Conservation (phyloP, 1,140 invertebrate species). For the Apolygus lucorum region DNA sequence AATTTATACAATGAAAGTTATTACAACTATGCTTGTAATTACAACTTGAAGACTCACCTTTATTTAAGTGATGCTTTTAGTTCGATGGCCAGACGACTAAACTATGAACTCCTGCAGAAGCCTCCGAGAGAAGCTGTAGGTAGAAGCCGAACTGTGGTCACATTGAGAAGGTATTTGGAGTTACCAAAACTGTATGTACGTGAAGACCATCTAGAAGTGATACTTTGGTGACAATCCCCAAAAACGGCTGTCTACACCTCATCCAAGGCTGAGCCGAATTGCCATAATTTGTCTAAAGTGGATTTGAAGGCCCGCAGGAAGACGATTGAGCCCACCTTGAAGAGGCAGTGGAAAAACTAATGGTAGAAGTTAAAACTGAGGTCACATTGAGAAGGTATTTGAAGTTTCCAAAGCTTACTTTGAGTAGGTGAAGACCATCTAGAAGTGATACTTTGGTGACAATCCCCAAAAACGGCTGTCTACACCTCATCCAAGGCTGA, state of each 20-base stretch:
- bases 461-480: too few relatives aligned
- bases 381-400: neutral
- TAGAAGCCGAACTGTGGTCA: neutral
- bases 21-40: neutral
- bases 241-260: too few relatives aligned
- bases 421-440: neutral
- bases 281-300: neutral
- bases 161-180: neutral
- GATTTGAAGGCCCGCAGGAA: neutral
- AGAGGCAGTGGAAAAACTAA: neutral
- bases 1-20: neutral
- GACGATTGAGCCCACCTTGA: neutral
- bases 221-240: neutral
- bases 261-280: too few relatives aligned
- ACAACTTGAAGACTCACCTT: neutral
- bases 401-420: neutral
- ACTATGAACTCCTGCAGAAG: too few relatives aligned
- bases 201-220: neutral
- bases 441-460: neutral
- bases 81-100: too few relatives aligned
- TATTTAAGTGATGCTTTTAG: neutral
- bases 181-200: neutral
- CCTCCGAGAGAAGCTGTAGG: neutral
- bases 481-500: too few relatives aligned
- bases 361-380: neutral